Evolutionary conservation across 2,113 vertebrate species (phyloP).

Genomic region (Delphinus delphis): DNA sequence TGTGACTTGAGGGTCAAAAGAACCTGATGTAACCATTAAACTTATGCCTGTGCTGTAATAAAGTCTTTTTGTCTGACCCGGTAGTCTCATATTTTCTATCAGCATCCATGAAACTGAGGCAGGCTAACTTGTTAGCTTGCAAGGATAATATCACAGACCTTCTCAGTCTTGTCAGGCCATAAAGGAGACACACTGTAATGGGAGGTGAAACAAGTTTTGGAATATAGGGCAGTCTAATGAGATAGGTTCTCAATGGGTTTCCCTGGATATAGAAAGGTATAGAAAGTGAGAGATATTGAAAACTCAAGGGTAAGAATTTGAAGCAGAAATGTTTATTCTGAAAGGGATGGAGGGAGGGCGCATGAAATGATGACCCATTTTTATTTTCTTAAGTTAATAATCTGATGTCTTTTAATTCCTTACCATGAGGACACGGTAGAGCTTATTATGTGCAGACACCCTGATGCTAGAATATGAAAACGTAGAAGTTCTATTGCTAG

Average conservation of each 20-base stretch:
- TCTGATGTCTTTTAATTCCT: background rate
- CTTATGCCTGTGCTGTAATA: background rate
- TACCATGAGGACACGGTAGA: background rate
- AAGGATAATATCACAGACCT: background rate
- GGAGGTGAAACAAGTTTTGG: background rate
- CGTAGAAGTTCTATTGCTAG: background rate
- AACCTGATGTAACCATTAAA: background rate
- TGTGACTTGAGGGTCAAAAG: background rate
- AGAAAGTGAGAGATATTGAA: background rate
- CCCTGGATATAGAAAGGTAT: background rate
- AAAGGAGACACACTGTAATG: background rate
- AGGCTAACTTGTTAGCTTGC: background rate
- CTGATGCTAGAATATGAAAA: background rate
- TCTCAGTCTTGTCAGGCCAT: background rate
- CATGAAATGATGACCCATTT: background rate
- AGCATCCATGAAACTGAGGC: background rate
- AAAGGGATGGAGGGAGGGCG: background rate
- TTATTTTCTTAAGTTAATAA: slow-evolving; percentile 1
- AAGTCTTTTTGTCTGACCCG: background rate
- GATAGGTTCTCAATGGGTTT: background rate
- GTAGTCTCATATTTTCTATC: background rate
- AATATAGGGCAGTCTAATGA: background rate
- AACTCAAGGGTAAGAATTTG: background rate
- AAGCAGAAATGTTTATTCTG: background rate
- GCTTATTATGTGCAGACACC: background rate